These are phyloP conservation scores for Choreutis nemorana DNA, from an alignment of 2,888 invertebrate genomes.

Conservation along the genomic window DNA sequence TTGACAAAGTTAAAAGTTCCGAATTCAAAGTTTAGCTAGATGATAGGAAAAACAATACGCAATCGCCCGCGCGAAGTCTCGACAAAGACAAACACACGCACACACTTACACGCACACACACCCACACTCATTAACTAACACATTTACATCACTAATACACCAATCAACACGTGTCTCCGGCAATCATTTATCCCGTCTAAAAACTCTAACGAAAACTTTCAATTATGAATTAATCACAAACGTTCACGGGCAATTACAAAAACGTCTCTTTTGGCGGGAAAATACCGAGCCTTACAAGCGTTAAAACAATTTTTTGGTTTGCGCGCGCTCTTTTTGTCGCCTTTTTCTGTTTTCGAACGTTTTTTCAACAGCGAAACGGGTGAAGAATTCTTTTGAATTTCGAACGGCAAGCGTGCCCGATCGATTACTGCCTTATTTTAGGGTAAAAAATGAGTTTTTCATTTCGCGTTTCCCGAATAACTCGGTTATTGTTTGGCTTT, in stretches of 20 bases:
- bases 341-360: slow-evolving; percentile 28
- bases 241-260: slow-evolving; percentile 20
- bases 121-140: slow-evolving; percentile 53
- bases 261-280: slow-evolving; percentile 29
- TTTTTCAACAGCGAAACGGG: slow-evolving; percentile 41
- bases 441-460: slow-evolving; percentile 3
- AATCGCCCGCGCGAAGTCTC: no score
- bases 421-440: slow-evolving; percentile 26
- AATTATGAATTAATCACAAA: slow-evolving; percentile 23
- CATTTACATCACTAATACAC: slow-evolving; percentile 54
- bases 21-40: no score
- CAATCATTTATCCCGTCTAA: slow-evolving; percentile 19
- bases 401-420: slow-evolving; percentile 29
- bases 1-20: no score
- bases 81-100: slow-evolving; percentile 32
- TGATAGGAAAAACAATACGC: no score
- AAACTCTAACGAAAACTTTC: slow-evolving; percentile 33
- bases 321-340: slow-evolving; percentile 21
- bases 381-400: slow-evolving; percentile 39
- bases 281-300: slow-evolving; percentile 15
- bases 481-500: slow-evolving; percentile 19
- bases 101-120: slow-evolving; percentile 35
- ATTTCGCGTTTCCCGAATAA: slow-evolving; percentile 1
- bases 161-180: slow-evolving; percentile 30
- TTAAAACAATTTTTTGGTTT: slow-evolving; percentile 9